Conservation (phyloP, 1,140 invertebrate species). For the Diploscapter pachys region DNA sequence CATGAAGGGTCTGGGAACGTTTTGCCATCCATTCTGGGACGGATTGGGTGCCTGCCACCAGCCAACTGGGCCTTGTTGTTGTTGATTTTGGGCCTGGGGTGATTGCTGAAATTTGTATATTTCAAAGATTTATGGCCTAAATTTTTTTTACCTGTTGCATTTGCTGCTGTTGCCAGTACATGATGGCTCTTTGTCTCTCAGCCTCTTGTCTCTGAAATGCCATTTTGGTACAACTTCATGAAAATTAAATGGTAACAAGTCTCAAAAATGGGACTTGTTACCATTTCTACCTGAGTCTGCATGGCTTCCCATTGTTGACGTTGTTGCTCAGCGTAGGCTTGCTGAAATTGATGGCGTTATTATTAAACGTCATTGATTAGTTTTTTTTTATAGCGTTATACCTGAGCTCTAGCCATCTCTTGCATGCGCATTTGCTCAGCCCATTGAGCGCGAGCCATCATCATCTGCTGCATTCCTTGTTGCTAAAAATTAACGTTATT, state of each 20-base stretch:
- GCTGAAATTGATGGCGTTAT: not conserved
- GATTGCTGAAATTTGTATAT: not conserved
- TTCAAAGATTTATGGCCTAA: no score
- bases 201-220: not conserved
- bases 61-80: constrained; percentile 8
- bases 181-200: not conserved
- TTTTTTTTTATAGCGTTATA: no score
- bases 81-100: constrained; percentile 15
- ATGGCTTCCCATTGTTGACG: constrained; percentile 10
- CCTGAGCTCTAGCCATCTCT: not conserved
- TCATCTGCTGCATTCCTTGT: constrained; percentile 11
- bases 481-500: constrained; percentile 1
- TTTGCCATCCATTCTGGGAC: constrained; percentile 14
- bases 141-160: not conserved
- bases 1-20: constrained; percentile 17
- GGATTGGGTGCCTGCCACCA: constrained; percentile 6
- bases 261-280: not conserved
- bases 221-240: no score
- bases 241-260: no score
- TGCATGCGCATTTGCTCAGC: constrained; percentile 5
- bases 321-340: constrained; percentile 24
- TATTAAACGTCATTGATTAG: no score
- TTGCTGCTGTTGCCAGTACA: constrained; percentile 1
- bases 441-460: constrained; percentile 20
- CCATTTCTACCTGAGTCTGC: not conserved